These are phyloP conservation scores for Cervus canadensis DNA, from an alignment of 2,113 vertebrate genomes.

Conservation along the genomic window DNA sequence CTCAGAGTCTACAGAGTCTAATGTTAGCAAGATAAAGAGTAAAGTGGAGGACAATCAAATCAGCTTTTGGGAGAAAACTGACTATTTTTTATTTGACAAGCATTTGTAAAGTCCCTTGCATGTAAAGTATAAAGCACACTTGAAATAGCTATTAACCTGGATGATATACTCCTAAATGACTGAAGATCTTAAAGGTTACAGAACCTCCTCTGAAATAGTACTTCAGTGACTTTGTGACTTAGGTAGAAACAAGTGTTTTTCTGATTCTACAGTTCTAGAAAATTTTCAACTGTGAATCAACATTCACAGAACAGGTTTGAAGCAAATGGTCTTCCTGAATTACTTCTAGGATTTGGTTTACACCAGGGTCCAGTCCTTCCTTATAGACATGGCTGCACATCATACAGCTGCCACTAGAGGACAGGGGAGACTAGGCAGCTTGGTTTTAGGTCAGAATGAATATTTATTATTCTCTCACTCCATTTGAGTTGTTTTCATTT, in stretches of 20 bases:
- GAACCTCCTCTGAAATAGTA: background rate
- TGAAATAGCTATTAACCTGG: background rate
- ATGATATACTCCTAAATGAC: background rate
- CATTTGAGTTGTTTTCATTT: background rate
- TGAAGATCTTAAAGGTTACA: background rate
- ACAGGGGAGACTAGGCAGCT: background rate
- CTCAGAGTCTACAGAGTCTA: background rate
- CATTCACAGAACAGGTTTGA: background rate
- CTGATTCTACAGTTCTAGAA: background rate
- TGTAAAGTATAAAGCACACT: background rate
- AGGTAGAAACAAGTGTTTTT: background rate
- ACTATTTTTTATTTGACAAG: background rate
- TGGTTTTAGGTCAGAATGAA: background rate
- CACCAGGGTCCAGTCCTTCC: background rate
- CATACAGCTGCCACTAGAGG: background rate
- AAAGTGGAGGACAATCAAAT: background rate
- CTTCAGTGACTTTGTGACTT: background rate
- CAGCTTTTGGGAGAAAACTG: background rate
- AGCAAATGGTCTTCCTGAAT: background rate
- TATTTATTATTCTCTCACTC: background rate
- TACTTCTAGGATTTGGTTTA: background rate
- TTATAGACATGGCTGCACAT: background rate
- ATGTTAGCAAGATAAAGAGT: background rate
- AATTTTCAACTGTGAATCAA: background rate
- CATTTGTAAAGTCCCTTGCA: background rate